phyloP scores from a whole-genome alignment of 2,888 invertebrate genomes.

The Apamea anceps region DNA sequence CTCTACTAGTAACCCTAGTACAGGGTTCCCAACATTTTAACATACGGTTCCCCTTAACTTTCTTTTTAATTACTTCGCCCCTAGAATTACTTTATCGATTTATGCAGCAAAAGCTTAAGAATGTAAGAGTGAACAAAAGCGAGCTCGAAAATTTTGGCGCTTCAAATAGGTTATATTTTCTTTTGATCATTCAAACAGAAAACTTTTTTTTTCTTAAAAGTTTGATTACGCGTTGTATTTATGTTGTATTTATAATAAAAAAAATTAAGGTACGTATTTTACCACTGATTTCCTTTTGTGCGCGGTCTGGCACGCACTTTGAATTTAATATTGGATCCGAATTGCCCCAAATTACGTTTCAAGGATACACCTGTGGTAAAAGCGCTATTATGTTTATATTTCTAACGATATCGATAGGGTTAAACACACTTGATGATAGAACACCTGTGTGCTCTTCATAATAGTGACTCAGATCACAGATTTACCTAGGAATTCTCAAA shows the following conservation, averaged over 20 bases:
- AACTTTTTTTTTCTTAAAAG: not conserved
- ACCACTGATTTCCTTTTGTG: not conserved
- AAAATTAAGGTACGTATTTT: not conserved
- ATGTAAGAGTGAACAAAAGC: not conserved
- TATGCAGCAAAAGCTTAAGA: not conserved
- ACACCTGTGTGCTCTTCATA: conserved; percentile 4
- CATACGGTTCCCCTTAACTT: not conserved
- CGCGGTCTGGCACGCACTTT: not conserved
- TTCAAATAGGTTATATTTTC: not conserved
- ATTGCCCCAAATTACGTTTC: conserved; percentile 17
- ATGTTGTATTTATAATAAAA: not conserved
- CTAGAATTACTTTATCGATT: not conserved
- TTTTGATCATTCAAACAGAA: not conserved
- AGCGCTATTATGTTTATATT: conserved; percentile 6
- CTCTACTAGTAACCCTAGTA: no score
- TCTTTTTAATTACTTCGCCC: not conserved
- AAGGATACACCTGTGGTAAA: conserved; percentile 24
- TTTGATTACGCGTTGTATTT: not conserved
- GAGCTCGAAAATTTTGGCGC: not conserved
- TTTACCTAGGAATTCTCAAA: conserved; percentile 3
- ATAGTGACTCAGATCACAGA: conserved; percentile 18
- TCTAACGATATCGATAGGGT: not conserved
- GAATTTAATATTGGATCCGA: conserved; percentile 21
- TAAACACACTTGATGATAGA: not conserved
- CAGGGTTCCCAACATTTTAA: not conserved